phyloP scores from a whole-genome alignment of 2,888 invertebrate genomes.

The Chesias legatella region DNA sequence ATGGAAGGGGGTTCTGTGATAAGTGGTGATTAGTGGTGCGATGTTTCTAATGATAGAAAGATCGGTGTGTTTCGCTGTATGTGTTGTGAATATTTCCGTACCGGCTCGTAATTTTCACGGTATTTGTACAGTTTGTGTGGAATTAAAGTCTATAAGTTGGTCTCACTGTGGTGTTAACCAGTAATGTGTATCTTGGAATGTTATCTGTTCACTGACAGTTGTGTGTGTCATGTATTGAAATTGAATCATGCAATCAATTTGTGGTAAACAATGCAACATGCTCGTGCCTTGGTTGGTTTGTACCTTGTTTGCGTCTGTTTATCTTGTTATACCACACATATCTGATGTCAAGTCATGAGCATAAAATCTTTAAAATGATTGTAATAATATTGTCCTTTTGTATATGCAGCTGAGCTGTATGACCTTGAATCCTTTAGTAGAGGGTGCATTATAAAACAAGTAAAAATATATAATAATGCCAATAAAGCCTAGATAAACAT shows the following conservation, averaged over 20 bases:
- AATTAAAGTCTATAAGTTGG: conserved; percentile 45
- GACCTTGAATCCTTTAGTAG: conserved; percentile 14
- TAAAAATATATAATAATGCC: background rate
- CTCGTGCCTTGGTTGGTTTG: conserved; percentile 53
- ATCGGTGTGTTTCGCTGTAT: conserved; percentile 40
- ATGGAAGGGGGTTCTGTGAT: conserved; percentile 47
- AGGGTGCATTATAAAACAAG: background rate
- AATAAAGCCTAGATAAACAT: no score
- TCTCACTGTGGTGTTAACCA: conserved; percentile 8
- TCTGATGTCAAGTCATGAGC: background rate
- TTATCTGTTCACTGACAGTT: conserved; percentile 28
- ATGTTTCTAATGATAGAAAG: conserved; percentile 36
- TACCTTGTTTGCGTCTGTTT: conserved; percentile 38
- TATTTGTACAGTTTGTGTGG: conserved; percentile 48
- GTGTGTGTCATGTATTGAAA: conserved; percentile 18
- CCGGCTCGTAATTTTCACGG: conserved; percentile 61
- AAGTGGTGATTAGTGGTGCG: conserved; percentile 42
- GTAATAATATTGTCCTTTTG: background rate
- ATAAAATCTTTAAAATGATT: background rate
- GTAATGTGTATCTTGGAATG: conserved; percentile 17
- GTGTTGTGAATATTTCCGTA: conserved; percentile 47
- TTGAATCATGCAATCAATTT: conserved; percentile 34
- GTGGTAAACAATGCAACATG: conserved; percentile 66
- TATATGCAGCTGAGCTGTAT: background rate
- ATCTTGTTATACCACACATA: conserved; percentile 7